Evolutionary conservation across 2,113 vertebrate genomes (phyloP).

Genomic region (Coturnix japonica): DNA sequence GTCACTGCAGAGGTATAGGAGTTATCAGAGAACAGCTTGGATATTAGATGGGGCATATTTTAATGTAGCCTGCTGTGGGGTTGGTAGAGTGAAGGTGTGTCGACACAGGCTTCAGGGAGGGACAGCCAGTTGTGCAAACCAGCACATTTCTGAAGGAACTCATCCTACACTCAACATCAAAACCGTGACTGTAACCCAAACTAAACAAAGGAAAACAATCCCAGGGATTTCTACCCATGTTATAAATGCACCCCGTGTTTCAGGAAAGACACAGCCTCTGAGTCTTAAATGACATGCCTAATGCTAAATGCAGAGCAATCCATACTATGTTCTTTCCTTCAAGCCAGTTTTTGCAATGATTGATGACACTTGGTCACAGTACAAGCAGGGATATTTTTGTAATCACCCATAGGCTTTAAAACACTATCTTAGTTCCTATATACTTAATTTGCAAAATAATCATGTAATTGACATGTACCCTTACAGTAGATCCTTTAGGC

Average conservation of each 20-base stretch:
- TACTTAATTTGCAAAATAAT: neutral
- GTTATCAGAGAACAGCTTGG: neutral
- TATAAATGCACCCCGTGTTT: neutral
- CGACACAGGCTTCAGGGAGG: neutral
- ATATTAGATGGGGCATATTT: neutral
- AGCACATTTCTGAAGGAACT: neutral
- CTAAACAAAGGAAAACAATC: neutral
- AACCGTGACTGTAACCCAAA: neutral
- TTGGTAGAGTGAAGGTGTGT: neutral
- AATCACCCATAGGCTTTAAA: rapidly evolving
- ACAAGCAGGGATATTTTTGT: neutral
- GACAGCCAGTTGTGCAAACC: neutral
- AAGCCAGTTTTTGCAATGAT: conserved; percentile 13
- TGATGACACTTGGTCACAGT: neutral
- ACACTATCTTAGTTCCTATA: neutral
- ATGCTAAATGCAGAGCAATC: neutral
- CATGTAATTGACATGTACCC: no score
- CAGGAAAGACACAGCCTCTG: neutral
- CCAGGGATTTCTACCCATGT: neutral
- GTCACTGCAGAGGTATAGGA: neutral
- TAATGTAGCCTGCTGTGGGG: neutral
- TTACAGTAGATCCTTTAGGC: no score
- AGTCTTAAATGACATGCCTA: neutral
- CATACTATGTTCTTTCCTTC: neutral
- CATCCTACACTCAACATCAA: neutral